A percentile compares a stretch with the other conserved stretches of the same genome.
phyloP scores from a whole-genome alignment of 2,888 invertebrate genomes.

The Agriotes lineatus region DNA sequence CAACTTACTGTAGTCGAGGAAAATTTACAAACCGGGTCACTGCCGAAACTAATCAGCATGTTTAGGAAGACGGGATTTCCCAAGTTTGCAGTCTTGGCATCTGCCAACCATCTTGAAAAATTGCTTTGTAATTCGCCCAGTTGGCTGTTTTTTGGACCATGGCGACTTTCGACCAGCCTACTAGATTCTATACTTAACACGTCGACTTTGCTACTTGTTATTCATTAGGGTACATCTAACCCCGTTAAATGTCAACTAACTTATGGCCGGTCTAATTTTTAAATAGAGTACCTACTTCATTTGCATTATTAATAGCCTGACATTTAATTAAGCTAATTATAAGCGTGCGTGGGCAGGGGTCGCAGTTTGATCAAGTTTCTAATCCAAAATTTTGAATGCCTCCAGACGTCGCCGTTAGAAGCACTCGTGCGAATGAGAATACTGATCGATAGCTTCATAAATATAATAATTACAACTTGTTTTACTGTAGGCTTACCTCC shows the following conservation, averaged over 20 bases:
- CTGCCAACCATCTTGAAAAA: conserved; percentile 15
- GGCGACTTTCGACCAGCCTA: neutral
- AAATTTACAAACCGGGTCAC: conserved; percentile 21
- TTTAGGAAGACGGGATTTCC: conserved; percentile 22
- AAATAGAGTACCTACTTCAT: neutral
- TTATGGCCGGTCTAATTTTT: neutral
- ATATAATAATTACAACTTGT: too few species aligned
- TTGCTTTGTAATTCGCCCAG: conserved; percentile 2
- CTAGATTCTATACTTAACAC: neutral
- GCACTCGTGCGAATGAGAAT: too few species aligned
- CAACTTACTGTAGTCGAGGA: neutral
- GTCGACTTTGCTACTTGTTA: neutral
- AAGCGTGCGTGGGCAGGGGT: conserved; percentile 2
- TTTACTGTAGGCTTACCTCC: too few species aligned
- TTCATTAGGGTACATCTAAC: conserved; percentile 1
- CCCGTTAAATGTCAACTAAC: neutral
- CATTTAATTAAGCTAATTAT: conserved; percentile 14
- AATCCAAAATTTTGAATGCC: too few species aligned
- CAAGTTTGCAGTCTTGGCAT: conserved; percentile 14
- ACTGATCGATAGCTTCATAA: too few species aligned
- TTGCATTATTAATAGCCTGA: conserved; percentile 14
- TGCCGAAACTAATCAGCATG: conserved; percentile 18
- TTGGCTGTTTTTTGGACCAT: conserved; percentile 2
- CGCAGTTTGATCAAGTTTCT: too few species aligned
- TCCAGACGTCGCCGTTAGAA: too few species aligned